Conservation (phyloP, 2,797 vertebrate genomes). For the Esox masquinongy region DNA sequence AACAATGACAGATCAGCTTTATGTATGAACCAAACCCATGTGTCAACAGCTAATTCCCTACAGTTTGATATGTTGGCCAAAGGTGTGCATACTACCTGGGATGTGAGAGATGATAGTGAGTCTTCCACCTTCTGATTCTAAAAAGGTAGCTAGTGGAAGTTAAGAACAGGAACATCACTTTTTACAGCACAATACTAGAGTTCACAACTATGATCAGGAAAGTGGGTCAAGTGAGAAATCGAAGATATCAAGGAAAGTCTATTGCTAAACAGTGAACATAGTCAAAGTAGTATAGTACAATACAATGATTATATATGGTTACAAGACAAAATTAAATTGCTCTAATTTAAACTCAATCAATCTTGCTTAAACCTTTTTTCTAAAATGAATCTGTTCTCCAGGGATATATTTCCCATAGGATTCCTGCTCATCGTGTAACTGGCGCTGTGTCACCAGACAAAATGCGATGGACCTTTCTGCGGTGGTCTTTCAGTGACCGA, state of each 20-base stretch:
- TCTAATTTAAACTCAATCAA: neutral
- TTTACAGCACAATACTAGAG: conserved; percentile 6
- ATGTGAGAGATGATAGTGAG: too few relatives aligned
- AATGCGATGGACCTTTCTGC: conserved; percentile 71
- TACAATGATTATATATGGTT: conserved; percentile 6
- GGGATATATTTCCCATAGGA: neutral
- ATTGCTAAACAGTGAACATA: conserved; percentile 4
- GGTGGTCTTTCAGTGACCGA: conserved; percentile 76
- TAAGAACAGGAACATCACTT: neutral
- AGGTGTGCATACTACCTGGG: too few relatives aligned
- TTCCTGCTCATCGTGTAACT: conserved; percentile 10
- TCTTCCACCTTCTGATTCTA: too few relatives aligned
- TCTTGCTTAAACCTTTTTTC: neutral
- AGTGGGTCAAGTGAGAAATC: neutral
- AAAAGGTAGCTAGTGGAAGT: neutral
- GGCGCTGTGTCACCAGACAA: conserved; percentile 56
- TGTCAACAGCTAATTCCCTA: too few relatives aligned
- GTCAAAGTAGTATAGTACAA: conserved; percentile 11
- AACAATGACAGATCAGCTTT: too few relatives aligned
- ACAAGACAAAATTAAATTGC: neutral
- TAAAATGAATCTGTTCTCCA: neutral
- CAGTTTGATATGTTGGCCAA: too few relatives aligned
- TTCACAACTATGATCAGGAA: conserved; percentile 28
- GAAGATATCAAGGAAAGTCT: neutral
- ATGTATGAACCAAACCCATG: too few relatives aligned